Percentiles rank a stretch among this genome's conserved stretches.
phyloP scores from a whole-genome alignment of 2,888 invertebrate genomes.

The Xanthia icteritia region DNA sequence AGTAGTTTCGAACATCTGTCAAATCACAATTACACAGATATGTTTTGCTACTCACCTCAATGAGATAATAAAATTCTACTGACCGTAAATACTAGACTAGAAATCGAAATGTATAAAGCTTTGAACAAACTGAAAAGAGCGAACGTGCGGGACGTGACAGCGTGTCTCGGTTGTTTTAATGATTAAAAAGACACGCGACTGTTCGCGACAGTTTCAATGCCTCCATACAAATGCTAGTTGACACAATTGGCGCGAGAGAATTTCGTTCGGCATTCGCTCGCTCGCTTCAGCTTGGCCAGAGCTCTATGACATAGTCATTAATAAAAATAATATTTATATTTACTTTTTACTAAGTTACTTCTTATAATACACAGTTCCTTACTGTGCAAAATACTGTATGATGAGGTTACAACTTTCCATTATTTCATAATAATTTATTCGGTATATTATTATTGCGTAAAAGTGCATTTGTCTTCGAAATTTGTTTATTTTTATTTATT shows the following conservation, averaged over 20 bases:
- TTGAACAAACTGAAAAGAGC: background rate
- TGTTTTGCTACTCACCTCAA: conserved; percentile 53
- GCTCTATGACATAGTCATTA: background rate
- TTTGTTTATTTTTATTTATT: background rate
- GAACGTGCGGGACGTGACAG: background rate
- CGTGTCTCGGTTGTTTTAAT: background rate
- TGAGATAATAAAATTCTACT: conserved; percentile 39
- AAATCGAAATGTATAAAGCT: conserved; percentile 12
- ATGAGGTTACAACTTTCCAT: conserved; percentile 11
- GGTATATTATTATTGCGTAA: conserved; percentile 16
- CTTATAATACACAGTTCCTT: too few species aligned
- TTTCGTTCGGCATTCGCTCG: background rate
- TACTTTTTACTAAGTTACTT: background rate
- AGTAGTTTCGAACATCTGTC: too few species aligned
- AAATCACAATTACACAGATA: too few species aligned
- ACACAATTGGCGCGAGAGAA: background rate
- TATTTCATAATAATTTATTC: conserved; percentile 5
- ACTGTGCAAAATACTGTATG: conserved; percentile 33
- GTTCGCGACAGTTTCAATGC: background rate
- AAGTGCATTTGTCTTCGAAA: background rate
- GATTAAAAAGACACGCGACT: background rate
- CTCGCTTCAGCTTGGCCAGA: background rate
- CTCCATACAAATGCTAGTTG: background rate
- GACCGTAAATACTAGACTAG: conserved; percentile 17
- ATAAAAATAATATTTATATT: background rate